A percentile compares a stretch with the other conserved stretches of the same genome.
Conservation (phyloP, 2,113 vertebrate species). For the Vulpes ferrilata region DNA sequence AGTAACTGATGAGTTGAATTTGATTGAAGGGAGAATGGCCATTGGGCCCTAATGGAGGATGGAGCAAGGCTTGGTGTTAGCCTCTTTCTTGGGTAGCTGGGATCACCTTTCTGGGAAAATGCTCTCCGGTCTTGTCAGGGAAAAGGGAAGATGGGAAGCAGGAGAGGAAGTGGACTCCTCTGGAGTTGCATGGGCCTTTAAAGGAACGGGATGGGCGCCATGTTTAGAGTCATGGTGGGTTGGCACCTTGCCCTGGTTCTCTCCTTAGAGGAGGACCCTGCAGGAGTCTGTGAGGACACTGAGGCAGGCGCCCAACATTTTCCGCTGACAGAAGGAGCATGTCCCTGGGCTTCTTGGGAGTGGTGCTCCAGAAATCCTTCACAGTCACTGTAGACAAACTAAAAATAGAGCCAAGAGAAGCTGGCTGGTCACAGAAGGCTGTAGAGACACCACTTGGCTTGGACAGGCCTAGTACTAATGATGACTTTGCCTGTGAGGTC, state of each 20-base stretch:
- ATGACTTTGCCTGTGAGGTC: not conserved
- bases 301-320: not conserved
- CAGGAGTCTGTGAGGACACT: not conserved
- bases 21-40: not conserved
- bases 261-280: not conserved
- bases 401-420: conserved; percentile 48
- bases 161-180: not conserved
- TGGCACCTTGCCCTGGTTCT: not conserved
- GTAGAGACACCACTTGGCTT: not conserved
- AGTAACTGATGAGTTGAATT: not conserved
- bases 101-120: not conserved
- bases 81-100: not conserved
- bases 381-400: not conserved
- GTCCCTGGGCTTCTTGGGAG: not conserved
- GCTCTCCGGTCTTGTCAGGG: not conserved
- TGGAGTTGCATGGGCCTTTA: not conserved
- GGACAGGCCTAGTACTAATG: fast-evolving
- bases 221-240: fast-evolving
- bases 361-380: conserved; percentile 38
- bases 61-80: not conserved
- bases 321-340: not conserved
- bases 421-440: not conserved
- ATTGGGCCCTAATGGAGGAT: not conserved
- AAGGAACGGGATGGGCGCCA: fast-evolving
- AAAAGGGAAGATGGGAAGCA: not conserved